phyloP scores from a whole-genome alignment of 2,797 vertebrate species.

The Darevskia nairensis region DNA sequence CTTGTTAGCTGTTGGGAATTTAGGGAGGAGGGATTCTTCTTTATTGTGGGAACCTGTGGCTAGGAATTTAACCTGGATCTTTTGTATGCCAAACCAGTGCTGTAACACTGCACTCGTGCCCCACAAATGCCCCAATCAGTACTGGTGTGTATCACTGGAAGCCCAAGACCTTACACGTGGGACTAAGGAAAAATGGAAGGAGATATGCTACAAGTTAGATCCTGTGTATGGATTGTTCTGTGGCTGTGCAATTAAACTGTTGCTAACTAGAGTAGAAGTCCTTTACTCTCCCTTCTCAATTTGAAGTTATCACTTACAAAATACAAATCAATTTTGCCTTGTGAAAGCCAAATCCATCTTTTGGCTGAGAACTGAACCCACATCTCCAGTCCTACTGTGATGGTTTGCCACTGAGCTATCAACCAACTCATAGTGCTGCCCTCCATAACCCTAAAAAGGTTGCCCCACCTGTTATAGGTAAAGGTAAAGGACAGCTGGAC shows the following conservation, averaged over 20 bases:
- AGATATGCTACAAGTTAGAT: not conserved
- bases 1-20: not conserved
- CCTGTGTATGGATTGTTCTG: too few relatives aligned
- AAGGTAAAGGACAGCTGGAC: too few relatives aligned
- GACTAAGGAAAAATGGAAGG: not conserved
- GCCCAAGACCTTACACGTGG: not conserved
- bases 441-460: too few relatives aligned
- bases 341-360: not conserved
- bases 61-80: not conserved
- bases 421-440: too few relatives aligned
- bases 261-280: not conserved
- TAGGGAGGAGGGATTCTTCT: not conserved
- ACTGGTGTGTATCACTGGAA: not conserved
- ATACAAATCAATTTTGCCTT: not conserved
- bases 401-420: not conserved
- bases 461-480: too few relatives aligned
- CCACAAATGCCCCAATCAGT: not conserved
- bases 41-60: not conserved
- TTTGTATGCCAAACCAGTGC: not conserved
- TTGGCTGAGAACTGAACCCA: too few relatives aligned
- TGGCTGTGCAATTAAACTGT: too few relatives aligned
- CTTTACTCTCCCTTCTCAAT: not conserved
- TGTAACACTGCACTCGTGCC: too few relatives aligned
- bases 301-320: not conserved
- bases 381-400: not conserved